Evolutionary conservation across 2,113 vertebrate species (phyloP).

Genomic region (Ceyx margarethae): DNA sequence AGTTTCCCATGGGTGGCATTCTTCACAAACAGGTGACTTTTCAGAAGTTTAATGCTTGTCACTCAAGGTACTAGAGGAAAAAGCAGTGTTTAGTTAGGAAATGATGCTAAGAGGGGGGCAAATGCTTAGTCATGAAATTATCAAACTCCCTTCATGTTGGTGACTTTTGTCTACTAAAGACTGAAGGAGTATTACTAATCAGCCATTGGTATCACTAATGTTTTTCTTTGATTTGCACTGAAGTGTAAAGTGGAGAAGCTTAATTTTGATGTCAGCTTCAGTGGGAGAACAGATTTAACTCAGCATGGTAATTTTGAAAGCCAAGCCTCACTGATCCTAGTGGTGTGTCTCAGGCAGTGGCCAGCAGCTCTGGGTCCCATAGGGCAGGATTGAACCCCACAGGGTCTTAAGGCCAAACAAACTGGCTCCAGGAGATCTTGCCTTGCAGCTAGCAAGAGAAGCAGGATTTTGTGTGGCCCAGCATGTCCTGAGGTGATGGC

Average conservation of each 20-base stretch:
- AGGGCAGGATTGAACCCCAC: not conserved
- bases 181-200: not conserved
- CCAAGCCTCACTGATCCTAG: not conserved
- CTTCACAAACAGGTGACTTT: slow-evolving; percentile 89
- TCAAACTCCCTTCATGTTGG: not conserved
- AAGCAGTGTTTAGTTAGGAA: not conserved
- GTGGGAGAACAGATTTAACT: not conserved
- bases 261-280: not conserved
- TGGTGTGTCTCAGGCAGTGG: not conserved
- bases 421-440: not conserved
- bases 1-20: slow-evolving; percentile 88
- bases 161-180: not conserved
- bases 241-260: not conserved
- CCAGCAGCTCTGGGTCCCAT: not conserved
- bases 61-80: not conserved
- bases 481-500: rapidly evolving
- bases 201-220: not conserved
- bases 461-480: not conserved
- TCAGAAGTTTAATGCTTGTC: not conserved
- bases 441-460: not conserved
- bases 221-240: not conserved
- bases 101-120: not conserved
- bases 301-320: not conserved
- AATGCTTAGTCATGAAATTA: not conserved
- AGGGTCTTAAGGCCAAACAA: not conserved